Conservation (phyloP, 2,797 vertebrate species). For the Nyctalus aviator region DNA sequence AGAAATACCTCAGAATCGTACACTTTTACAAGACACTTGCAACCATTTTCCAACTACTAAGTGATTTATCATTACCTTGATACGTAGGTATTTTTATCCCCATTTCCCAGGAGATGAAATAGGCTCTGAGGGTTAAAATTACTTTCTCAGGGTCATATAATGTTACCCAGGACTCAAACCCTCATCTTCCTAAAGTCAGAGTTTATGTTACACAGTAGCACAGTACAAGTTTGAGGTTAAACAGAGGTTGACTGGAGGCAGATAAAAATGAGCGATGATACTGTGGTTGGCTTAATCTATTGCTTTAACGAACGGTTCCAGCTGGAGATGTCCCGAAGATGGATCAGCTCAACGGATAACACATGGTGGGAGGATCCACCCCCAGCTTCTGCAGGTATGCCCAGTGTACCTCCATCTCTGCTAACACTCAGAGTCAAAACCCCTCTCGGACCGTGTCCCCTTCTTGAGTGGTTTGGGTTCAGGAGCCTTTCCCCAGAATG, state of each 20-base stretch:
- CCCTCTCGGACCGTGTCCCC: not conserved
- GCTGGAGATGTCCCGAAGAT: not conserved
- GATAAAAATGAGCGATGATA: not conserved
- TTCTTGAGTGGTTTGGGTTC: constrained; percentile 10
- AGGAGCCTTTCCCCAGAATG: not conserved
- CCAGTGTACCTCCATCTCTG: not conserved
- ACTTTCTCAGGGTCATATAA: not conserved
- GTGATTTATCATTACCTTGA: not conserved
- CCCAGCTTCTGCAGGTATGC: not conserved
- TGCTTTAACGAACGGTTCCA: not conserved
- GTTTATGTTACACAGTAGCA: not conserved
- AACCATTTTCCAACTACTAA: constrained; percentile 38
- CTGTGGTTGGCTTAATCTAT: not conserved
- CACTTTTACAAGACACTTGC: not conserved
- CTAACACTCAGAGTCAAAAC: not conserved
- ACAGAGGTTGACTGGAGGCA: constrained; percentile 3
- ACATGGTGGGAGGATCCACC: not conserved
- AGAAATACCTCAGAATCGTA: not conserved
- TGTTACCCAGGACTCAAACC: not conserved
- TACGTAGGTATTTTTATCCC: constrained; percentile 34
- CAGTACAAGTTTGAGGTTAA: not conserved
- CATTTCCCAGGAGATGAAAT: constrained; percentile 52
- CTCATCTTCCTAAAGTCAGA: not conserved
- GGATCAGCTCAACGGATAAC: not conserved
- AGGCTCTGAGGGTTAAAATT: not conserved